Evolutionary conservation across 2,888 invertebrate genomes (phyloP).

Genomic region (Galerucella nymphaeae): DNA sequence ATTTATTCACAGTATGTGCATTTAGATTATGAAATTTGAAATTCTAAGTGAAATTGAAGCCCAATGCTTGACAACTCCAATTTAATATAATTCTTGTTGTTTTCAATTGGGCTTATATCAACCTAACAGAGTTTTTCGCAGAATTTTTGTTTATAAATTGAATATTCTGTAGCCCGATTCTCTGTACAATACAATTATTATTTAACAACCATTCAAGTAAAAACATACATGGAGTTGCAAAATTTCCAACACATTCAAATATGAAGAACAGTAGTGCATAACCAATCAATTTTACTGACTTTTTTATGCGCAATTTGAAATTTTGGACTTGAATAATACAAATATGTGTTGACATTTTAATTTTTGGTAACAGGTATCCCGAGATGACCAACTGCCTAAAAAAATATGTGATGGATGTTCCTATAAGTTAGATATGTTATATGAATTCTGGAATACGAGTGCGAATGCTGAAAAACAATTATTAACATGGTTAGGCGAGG

Average conservation of each 20-base stretch:
- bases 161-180: constrained; percentile 45
- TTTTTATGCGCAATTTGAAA: not conserved
- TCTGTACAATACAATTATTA: constrained; percentile 39
- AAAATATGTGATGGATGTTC: constrained; percentile 79
- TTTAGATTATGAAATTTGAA: not conserved
- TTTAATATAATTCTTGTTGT: constrained; percentile 33
- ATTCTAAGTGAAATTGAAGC: constrained; percentile 9
- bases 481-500: constrained; percentile 59
- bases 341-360: not conserved
- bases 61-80: constrained; percentile 43
- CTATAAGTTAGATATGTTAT: constrained; percentile 77
- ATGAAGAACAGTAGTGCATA: too few relatives aligned
- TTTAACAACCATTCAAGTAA: too few relatives aligned
- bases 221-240: too few relatives aligned
- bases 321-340: not conserved
- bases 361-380: constrained; percentile 68
- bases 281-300: not conserved
- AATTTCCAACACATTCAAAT: too few relatives aligned
- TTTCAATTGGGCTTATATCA: constrained; percentile 46
- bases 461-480: constrained; percentile 72
- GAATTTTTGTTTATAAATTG: constrained; percentile 30
- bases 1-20: not conserved
- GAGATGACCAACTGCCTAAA: constrained; percentile 76
- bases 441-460: constrained; percentile 78
- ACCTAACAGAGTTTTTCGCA: constrained; percentile 43